Evolutionary conservation across 2,888 invertebrate genomes (phyloP), one percentile per base, ranked within the genome.

Genomic region (Furcula furcula): DNA sequence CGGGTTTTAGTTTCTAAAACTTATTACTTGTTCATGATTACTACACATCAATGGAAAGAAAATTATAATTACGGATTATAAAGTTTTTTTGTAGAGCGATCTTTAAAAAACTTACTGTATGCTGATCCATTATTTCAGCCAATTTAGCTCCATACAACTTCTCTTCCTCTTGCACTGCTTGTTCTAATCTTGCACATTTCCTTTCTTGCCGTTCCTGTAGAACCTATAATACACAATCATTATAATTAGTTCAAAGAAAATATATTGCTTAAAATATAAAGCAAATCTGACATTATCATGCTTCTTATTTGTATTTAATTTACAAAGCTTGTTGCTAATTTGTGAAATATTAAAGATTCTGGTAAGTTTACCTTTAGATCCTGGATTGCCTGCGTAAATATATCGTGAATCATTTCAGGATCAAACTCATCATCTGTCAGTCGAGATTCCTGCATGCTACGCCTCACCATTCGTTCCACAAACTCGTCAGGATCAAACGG

Each of bases 401-500:
- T 96, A 58, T 95, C 95, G 65, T 97, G 96, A 43, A 98, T 91
- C 46, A 94, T 89, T 64, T 94, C 93, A 0, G 98, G 97, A 82
- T 97, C 95, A 76, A 98, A 96, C 40, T 87, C 76, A 31, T 86
- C 87, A 44, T 82, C 79, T 33, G 93, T 91, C 13, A 93, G 91
- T 27, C 92, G 93, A 11, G 93, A 91, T 63, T 93, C 95, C 57
- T 92, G 93, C 72, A 97, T 96, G 29, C 97, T 96, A 55, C 98
- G 92, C 94, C 98, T 97, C 21, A 98, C 98, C 66, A 99, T 90
- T 34, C 98, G 91, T 76, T 99, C 99, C 1, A 99, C 98, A 89
- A 99, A 99, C 74, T 98, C 98, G 66, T 97, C 97, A 7, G 98
- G 94, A 87, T 98, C 97, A 75, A 98, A 99, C 0, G 98, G 97